Evolutionary conservation across 2,888 invertebrate species (phyloP).

Genomic region (Dasypolia templi): DNA sequence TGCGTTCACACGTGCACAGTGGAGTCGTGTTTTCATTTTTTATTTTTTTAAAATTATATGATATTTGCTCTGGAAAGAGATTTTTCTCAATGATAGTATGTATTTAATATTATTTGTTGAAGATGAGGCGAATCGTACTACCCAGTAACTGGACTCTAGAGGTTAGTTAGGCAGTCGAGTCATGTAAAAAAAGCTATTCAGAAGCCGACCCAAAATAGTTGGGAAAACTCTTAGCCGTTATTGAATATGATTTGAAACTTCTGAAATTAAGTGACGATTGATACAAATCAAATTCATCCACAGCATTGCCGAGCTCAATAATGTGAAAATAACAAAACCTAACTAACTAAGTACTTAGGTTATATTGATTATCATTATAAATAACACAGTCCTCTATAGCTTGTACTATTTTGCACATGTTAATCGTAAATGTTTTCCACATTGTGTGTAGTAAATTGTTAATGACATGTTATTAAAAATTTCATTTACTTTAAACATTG

Average conservation of each 20-base stretch:
- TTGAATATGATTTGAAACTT: too few relatives aligned
- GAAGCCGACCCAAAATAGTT: background rate
- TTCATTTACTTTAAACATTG: constrained; percentile 15
- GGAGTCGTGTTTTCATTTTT: too few relatives aligned
- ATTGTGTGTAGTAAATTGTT: constrained; percentile 16
- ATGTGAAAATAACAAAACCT: constrained; percentile 1
- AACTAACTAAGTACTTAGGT: background rate
- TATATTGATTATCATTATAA: constrained; percentile 2
- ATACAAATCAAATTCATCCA: background rate
- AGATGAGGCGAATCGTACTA: too few relatives aligned
- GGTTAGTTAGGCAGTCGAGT: background rate
- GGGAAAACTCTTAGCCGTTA: background rate
- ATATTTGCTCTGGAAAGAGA: background rate
- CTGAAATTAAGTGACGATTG: background rate
- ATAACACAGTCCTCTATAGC: background rate
- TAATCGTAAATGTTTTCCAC: constrained; percentile 10
- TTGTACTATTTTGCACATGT: too few relatives aligned
- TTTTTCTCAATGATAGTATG: too few relatives aligned
- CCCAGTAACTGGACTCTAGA: too few relatives aligned
- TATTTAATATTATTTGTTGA: too few relatives aligned
- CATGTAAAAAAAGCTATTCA: background rate
- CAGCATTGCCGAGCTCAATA: background rate
- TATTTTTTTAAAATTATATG: too few relatives aligned
- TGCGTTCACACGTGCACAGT: background rate
- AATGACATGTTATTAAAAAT: constrained; percentile 21